Evolutionary conservation across 2,888 invertebrate species (phyloP).

Genomic region (Eupithecia centaureata): DNA sequence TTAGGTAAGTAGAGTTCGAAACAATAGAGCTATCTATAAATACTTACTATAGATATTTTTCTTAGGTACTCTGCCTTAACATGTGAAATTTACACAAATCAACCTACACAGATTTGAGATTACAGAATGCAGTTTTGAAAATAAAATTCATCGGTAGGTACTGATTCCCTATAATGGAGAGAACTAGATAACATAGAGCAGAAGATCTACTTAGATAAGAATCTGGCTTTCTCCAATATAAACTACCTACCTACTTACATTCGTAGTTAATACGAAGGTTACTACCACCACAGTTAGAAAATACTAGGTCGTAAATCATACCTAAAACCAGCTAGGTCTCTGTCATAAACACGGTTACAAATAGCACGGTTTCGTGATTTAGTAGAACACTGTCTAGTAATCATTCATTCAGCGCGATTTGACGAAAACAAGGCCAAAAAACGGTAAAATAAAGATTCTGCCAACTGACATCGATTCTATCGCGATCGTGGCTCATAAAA

Average conservation of each 20-base stretch:
- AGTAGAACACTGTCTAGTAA: constrained; percentile 27
- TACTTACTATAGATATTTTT: too few species aligned
- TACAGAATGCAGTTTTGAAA: neutral
- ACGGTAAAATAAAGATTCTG: constrained; percentile 83
- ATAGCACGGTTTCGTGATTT: constrained; percentile 7
- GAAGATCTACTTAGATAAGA: neutral
- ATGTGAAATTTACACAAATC: neutral
- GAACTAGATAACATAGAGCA: neutral
- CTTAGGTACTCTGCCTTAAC: neutral
- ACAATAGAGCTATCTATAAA: too few species aligned
- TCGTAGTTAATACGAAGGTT: neutral
- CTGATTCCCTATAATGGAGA: neutral
- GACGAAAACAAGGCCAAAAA: constrained; percentile 77
- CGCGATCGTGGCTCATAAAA: constrained; percentile 72
- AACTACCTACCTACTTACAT: neutral
- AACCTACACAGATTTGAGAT: neutral
- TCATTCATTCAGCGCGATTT: constrained; percentile 34
- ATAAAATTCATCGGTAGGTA: neutral
- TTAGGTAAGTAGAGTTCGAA: too few species aligned
- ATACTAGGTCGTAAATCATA: too few species aligned
- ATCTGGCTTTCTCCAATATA: neutral
- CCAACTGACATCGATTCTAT: constrained; percentile 84
- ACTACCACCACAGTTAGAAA: too few species aligned
- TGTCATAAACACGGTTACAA: neutral
- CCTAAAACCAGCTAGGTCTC: neutral